These are phyloP conservation scores for Adelphocoris suturalis DNA, from an alignment of 2,888 invertebrate genomes.

Conservation along the genomic window DNA sequence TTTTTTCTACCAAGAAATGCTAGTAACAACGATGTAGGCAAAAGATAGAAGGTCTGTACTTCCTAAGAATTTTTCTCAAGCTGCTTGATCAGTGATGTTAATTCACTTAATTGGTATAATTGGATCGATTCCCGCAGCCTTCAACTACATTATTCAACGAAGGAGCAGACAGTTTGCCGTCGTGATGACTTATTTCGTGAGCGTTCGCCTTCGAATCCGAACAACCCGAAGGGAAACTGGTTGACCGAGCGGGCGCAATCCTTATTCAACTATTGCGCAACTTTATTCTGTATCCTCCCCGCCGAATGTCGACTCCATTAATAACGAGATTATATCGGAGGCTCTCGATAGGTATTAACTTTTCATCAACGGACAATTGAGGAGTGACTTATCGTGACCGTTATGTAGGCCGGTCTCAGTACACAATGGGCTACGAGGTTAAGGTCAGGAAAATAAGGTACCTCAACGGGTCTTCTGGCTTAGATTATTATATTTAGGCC, in stretches of 20 bases:
- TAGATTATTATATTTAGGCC: too few species aligned
- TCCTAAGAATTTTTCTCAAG: background rate
- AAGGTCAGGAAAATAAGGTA: too few species aligned
- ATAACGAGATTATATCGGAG: background rate
- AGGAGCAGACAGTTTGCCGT: slow-evolving; percentile 32
- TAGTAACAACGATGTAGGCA: too few species aligned
- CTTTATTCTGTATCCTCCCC: background rate
- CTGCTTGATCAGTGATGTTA: background rate
- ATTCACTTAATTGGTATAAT: background rate
- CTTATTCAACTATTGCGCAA: slow-evolving; percentile 11
- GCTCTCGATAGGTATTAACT: background rate
- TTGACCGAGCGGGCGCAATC: slow-evolving; percentile 14
- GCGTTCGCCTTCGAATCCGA: background rate
- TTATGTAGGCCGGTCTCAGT: too few species aligned
- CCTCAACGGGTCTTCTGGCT: too few species aligned
- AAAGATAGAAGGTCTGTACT: too few species aligned
- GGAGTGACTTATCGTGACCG: background rate
- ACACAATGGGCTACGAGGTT: too few species aligned
- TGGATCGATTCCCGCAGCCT: background rate
- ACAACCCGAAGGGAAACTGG: background rate
- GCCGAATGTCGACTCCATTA: slow-evolving; percentile 14
- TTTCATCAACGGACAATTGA: slow-evolving; percentile 3
- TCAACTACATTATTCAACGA: background rate
- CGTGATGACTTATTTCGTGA: slow-evolving; percentile 39
- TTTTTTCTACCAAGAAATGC: too few species aligned